Evolutionary conservation across 1,140 invertebrate genomes (phyloP), one percentile per base, ranked within the genome.

Genomic region (Hyles vespertilio): DNA sequence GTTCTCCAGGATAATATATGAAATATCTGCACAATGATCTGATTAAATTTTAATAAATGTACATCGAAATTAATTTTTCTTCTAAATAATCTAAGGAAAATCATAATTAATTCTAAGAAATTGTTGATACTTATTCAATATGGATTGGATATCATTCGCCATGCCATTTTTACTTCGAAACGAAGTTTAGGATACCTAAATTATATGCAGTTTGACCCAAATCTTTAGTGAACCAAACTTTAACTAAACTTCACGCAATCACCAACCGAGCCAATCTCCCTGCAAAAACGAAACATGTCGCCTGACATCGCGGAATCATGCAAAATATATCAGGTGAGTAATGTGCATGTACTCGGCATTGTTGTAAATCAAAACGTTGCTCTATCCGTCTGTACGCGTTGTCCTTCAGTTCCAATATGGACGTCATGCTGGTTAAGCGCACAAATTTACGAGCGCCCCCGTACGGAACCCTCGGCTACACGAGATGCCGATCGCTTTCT

Each of bases 381-480:
- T 77, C 83, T 86, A 86, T 88, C 81, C 84, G 77, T 85, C 36
- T 40, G 36, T 5, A 40, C 8, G 36, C 82, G 73, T 51, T 51
- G 60, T 64, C 67, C 63, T 69, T 71, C 67, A 69, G 65, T 11
- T 56, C 40, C 65, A 61, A 58, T 63, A 58, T 63, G 50, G 75
- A 74, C 77, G 63, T 74, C 85, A 81, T 80, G 85, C 85, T 88
- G 85, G 76, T 84, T 70, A 66, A 75, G 75, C 73, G 63, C 83
- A 87, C 84, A 84, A 85, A 88, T 88, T 88, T 88, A 88, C 81
- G 85, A 84, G 64, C 79, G 72, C 82, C 79, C 75, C 78, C 67
- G 78, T 67, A 77, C 79, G 68, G 74, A 64, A 72, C 70, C 70
- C 65, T 64, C 65, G 65, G 57, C 69, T 66, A 70, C 72, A 68